Base-by-base conservation (phyloP, 1,140 invertebrate species). In the Neocloeon triangulifer region DNA sequence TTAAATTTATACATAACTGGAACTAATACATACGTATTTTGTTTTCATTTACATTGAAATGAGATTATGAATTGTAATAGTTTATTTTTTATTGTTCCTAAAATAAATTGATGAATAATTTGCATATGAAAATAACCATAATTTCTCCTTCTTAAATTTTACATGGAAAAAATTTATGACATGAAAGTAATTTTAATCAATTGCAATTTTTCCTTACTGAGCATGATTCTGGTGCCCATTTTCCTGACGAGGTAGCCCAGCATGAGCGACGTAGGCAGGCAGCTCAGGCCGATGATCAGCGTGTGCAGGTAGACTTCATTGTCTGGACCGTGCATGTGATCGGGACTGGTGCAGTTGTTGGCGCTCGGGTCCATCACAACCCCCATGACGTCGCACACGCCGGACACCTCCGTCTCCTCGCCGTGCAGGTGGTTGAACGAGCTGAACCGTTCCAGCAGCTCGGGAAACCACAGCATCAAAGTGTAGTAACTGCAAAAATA, bases 381-480 rank as follows among this genome's bases (percentile, higher is more conserved):
- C n/a, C n/a, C n/a, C n/a, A n/a, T n/a, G n/a, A n/a, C n/a, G n/a
- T n/a, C n/a, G n/a, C n/a, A n/a, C 20, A 66, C 49, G 2, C 61
- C 49, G 3, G 69, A 72, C 1, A 76, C 72, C 39, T 74, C 67
- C 2, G 56, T 56, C 25, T 61, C 48, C 19, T 61, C 64, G 1
- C 69, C 69, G 60, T 70, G 56, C 0, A 49, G 40, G 12, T 52
- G 45, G 41, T 74, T 70, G 45, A 66, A 76, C 29, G 69, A 62
- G 40, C 75, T 69, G 44, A 74, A 76, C 36, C 73, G 65, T 47
- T 67, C 61, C 10, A 22, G 79, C 40, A 80, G 52, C 46, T 79
- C 74, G 6, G 76, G 76, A 49, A 80, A 79, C 76, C 76, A 80
- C 36, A 79, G 66, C 73, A 79, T 78, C 2, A 79, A 52, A 2